phyloP scores from a whole-genome alignment of 2,888 invertebrate genomes.

The Macropis europaea region DNA sequence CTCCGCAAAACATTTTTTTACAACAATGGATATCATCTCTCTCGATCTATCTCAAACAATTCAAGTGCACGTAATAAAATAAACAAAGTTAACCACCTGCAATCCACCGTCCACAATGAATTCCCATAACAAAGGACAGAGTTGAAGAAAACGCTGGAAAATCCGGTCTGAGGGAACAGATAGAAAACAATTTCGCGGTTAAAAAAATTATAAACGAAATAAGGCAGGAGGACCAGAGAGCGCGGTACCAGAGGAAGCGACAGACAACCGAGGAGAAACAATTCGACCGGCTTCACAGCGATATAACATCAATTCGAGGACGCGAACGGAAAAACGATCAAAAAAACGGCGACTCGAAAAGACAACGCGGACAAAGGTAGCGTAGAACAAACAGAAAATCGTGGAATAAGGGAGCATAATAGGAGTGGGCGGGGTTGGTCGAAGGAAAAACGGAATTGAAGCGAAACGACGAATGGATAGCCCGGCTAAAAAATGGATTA shows the following conservation, averaged over 20 bases:
- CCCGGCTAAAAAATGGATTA: slow-evolving; percentile 15
- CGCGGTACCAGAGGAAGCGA: no score
- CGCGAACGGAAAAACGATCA: neutral
- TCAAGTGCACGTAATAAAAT: no score
- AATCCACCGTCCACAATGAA: no score
- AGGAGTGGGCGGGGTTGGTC: neutral
- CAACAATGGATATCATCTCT: no score
- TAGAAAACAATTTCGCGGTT: neutral
- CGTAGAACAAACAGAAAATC: slow-evolving; percentile 3
- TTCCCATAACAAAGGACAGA: no score
- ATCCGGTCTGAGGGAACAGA: no score
- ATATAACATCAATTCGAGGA: slow-evolving; percentile 17
- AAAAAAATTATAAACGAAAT: neutral
- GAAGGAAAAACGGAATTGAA: slow-evolving; percentile 1
- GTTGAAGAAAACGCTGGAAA: no score
- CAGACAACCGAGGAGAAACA: no score
- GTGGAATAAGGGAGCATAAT: slow-evolving; percentile 7
- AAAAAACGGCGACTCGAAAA: neutral
- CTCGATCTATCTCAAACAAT: no score
- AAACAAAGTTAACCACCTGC: no score
- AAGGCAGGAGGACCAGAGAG: neutral
- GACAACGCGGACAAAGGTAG: neutral
- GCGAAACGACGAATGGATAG: neutral
- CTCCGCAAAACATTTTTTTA: no score
- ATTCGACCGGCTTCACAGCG: no score